Conservation (phyloP, 1,140 invertebrate species). For the Triops cancriformis region DNA sequence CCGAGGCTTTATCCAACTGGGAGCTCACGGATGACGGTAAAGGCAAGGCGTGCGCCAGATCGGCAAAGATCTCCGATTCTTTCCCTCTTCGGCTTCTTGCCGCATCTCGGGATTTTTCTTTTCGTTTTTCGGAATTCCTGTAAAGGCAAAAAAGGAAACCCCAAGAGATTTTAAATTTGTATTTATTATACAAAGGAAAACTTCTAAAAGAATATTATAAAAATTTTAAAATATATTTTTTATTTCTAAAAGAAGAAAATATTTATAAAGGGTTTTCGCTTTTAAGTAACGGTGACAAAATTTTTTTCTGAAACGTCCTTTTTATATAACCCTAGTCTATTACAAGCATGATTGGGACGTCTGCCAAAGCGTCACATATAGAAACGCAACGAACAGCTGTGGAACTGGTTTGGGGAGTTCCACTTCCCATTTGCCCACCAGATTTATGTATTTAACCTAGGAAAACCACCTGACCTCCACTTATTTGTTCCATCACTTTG, state of each 20-base stretch:
- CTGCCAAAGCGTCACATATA: neutral
- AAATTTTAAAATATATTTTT: no score
- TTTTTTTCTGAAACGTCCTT: no score
- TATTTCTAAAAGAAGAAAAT: no score
- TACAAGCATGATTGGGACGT: neutral
- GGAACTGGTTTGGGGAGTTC: neutral
- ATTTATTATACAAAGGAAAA: no score
- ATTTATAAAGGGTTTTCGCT: neutral
- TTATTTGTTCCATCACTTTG: neutral
- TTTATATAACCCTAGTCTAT: neutral
- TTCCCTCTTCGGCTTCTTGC: slow-evolving; percentile 81
- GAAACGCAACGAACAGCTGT: neutral
- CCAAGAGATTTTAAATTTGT: no score
- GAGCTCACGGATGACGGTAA: slow-evolving; percentile 59
- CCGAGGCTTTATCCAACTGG: slow-evolving; percentile 88
- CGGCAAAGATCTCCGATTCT: slow-evolving; percentile 88
- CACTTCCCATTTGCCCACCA: neutral
- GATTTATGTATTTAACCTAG: neutral
- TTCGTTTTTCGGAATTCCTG: slow-evolving; percentile 91
- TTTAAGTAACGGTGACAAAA: no score
- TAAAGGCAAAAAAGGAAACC: no score
- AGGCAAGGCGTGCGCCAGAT: slow-evolving; percentile 72
- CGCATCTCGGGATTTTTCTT: slow-evolving; percentile 91
- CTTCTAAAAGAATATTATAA: no score
- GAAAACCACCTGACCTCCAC: neutral